phyloP scores from a whole-genome alignment of 1,140 invertebrate genomes.

The Bombus cullumanus region DNA sequence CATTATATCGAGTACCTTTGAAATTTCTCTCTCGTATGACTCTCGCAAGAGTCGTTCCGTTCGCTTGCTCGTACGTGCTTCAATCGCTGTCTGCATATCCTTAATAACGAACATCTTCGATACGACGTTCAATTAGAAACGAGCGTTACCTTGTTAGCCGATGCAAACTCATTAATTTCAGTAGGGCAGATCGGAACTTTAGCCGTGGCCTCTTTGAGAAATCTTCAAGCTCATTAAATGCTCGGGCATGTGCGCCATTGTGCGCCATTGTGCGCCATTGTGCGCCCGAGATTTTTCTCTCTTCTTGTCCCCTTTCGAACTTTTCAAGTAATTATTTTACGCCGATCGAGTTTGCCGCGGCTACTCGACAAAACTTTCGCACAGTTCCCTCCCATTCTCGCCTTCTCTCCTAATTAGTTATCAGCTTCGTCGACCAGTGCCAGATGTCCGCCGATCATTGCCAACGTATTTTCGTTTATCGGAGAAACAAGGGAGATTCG shows the following conservation, averaged over 20 bases:
- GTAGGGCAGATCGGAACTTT: conserved; percentile 39
- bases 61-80: conserved; percentile 31
- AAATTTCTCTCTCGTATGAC: no score
- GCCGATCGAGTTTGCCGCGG: conserved; percentile 3
- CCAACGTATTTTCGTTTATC: neutral
- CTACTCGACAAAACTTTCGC: neutral
- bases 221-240: conserved; percentile 55
- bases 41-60: neutral
- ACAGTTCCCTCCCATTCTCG: no score
- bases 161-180: conserved; percentile 58
- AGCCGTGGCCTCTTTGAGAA: conserved; percentile 47
- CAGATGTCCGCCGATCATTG: no score
- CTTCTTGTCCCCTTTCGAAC: conserved; percentile 35
- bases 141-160: conserved; percentile 52
- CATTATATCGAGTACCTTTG: no score
- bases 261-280: no score
- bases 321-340: conserved; percentile 40
- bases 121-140: conserved; percentile 47
- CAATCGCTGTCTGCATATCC: neutral
- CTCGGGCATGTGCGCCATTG: conserved; percentile 47
- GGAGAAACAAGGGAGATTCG: neutral
- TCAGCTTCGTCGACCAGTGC: no score
- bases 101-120: conserved; percentile 32
- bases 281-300: neutral
- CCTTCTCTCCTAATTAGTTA: no score